These are phyloP conservation scores for Saccopteryx leptura DNA, from an alignment of 2,113 vertebrate genomes.

Conservation along the genomic window DNA sequence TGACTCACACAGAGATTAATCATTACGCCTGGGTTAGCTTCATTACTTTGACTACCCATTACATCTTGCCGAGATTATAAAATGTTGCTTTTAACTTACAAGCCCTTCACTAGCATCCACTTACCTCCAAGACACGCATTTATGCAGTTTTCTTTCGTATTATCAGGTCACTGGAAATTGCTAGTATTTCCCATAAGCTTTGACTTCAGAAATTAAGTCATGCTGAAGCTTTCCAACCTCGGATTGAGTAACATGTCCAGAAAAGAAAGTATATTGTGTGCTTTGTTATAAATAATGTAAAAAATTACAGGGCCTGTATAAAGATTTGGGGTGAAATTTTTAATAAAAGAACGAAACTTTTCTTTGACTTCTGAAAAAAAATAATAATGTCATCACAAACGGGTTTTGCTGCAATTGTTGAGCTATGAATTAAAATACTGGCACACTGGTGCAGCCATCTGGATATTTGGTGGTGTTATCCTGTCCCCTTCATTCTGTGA, in stretches of 20 bases:
- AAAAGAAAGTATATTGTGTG: neutral
- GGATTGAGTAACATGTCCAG: neutral
- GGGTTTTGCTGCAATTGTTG: neutral
- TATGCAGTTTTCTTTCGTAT: conserved; percentile 76
- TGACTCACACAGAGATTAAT: conserved; percentile 89
- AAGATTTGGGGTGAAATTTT: conserved; percentile 23
- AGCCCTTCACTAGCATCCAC: conserved; percentile 85
- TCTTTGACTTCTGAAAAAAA: conserved; percentile 41
- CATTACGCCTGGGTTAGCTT: conserved; percentile 88
- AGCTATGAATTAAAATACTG: conserved; percentile 66
- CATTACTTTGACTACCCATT: conserved; percentile 88
- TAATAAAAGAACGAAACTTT: conserved; percentile 10
- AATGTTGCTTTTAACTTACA: conserved; percentile 90
- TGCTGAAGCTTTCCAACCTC: conserved; percentile 41
- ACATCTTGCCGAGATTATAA: conserved; percentile 89
- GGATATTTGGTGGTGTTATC: conserved; percentile 24
- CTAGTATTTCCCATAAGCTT: conserved; percentile 67
- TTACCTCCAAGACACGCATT: conserved; percentile 83
- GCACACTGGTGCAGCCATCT: neutral
- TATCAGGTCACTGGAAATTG: conserved; percentile 81
- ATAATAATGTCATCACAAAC: conserved; percentile 47
- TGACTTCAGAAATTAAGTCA: conserved; percentile 73
- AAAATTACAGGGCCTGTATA: conserved; percentile 34
- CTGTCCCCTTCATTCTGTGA: neutral
- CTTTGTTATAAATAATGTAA: conserved; percentile 50